Base-by-base conservation (phyloP, 2,888 invertebrate species). In the Cylloceria caligata region DNA sequence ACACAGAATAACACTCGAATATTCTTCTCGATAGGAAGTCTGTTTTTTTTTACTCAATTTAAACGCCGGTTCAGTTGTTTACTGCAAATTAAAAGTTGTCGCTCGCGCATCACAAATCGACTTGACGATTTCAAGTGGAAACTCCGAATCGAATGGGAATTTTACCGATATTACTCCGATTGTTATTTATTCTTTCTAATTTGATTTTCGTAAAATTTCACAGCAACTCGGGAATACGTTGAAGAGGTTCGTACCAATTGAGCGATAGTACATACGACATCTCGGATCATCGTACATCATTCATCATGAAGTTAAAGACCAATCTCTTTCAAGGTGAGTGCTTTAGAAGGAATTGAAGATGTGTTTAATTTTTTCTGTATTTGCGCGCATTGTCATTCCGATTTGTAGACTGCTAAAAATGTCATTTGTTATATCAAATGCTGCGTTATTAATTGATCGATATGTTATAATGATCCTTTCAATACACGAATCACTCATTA, bases 281-380 rank as follows among this genome's bases (percentile, higher is more conserved):
- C n/a, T 11, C 49, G 13, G 39, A 11, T 16, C 27, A 55, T 39
- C 55, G 24, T 3, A 24, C 19, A 24, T 13, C 52, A 21, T 36
- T 55, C 39, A 69, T 52, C 69, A 69, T 69, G 69, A 69, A 69
- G 55, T 21, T 69, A 24, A 55, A n/a, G 7, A 36, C 69, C 1
- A 55, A 69, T 55, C 16, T 55, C 9, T 69, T 69, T 21, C 5
- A 24, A 69, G 55, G 69, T 69, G 16, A 24, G 72, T 16, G 49
- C 0, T 27, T 13, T 55, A 55, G 27, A 27, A 55, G 7, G 0
- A 27, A 55, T 27, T 27, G 13, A 9, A 52, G 4, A 0, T 27
- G 9, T 49, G 2, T 5, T 19, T 11, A 19, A 47, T 16, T 30
- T 6, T 67, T 2, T 34, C 2, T 49, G 13, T 11, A 0, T 9